Conservation (phyloP, 2,797 vertebrate species). For the Percopsis omiscomaycus region DNA sequence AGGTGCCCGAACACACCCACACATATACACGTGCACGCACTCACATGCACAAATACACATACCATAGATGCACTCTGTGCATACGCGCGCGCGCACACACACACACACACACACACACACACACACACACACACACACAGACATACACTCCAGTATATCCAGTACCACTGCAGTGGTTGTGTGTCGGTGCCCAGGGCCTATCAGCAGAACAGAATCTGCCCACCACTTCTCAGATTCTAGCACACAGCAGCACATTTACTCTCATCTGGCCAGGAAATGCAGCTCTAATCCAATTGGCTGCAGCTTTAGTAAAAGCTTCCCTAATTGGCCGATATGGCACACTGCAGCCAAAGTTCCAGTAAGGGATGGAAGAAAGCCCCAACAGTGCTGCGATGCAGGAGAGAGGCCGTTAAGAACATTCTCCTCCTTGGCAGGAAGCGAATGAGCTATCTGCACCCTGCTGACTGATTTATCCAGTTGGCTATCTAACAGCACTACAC, state of each 20-base stretch:
- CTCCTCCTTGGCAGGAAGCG: constrained; percentile 38
- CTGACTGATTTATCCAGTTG: constrained; percentile 49
- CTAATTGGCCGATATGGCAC: constrained; percentile 66
- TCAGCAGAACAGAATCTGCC: constrained; percentile 64
- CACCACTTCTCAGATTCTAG: constrained; percentile 63
- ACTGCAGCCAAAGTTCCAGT: constrained; percentile 63
- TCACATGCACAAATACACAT: too few species aligned
- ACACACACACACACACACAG: neutral
- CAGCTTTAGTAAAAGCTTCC: constrained; percentile 68
- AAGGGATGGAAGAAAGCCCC: constrained; percentile 62
- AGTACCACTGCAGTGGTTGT: constrained; percentile 9
- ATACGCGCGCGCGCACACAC: neutral
- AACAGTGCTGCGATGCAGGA: constrained; percentile 52
- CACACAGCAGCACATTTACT: constrained; percentile 69
- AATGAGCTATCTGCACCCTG: constrained; percentile 45
- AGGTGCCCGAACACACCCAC: too few species aligned
- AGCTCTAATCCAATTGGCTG: constrained; percentile 70
- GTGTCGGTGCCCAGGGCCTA: constrained; percentile 50
- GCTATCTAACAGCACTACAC: constrained; percentile 39
- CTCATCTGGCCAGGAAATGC: constrained; percentile 60
- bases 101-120: constrained; percentile 1
- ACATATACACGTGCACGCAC: constrained; percentile 4
- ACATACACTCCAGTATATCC: neutral
- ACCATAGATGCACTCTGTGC: neutral
- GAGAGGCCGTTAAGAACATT: constrained; percentile 57